Base-by-base conservation (phyloP, 2,888 invertebrate genomes). In the Drosophila merina region DNA sequence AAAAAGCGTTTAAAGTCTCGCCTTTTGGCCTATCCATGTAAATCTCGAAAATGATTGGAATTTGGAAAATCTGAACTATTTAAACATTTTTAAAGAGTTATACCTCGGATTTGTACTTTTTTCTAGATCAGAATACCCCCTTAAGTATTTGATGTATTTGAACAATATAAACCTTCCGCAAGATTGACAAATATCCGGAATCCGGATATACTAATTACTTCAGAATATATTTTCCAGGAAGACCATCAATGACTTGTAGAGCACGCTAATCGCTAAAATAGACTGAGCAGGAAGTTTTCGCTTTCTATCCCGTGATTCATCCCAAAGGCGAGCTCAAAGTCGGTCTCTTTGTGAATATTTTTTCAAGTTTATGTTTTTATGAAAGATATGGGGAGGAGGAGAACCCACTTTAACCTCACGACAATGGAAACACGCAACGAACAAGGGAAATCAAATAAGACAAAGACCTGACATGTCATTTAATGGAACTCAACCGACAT, bases 401-500 rank as follows among this genome's bases (percentile, higher is more conserved):
- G 30, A 55, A 45, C 25, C 36, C 12, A 30, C 31, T 28, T 54
- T 20, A 45, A 36, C 12, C 40, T n/a, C 28, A 14, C 12, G 57
- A 56, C n/a, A 48, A 63, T 12, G 59, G 42, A 30, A 31, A 49
- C 57, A 67, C 25, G 59, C 49, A 9, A 51, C 25, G 28, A 36
- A 45, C 64, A 69, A 42, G 54, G 40, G 12, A 60, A 59, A 77
- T 52, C 58, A 57, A 64, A 72, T 51, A 48, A 62, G 71, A 66
- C 70, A 64, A 69, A 70, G 57, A 66, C 51, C 38, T 49, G 47
- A 66, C 33, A 44, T 42, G 14, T 45, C 30, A 50, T 33, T 85
- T 77, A 84, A 82, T 82, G 75, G 60, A 76, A 42, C 72, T 83
- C 64, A 88, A 84, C 84, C 88, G 83, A 76, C 76, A 77, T 83